Conservation (phyloP, 2,797 vertebrate species). For the Scolopax bukidnonensis region DNA sequence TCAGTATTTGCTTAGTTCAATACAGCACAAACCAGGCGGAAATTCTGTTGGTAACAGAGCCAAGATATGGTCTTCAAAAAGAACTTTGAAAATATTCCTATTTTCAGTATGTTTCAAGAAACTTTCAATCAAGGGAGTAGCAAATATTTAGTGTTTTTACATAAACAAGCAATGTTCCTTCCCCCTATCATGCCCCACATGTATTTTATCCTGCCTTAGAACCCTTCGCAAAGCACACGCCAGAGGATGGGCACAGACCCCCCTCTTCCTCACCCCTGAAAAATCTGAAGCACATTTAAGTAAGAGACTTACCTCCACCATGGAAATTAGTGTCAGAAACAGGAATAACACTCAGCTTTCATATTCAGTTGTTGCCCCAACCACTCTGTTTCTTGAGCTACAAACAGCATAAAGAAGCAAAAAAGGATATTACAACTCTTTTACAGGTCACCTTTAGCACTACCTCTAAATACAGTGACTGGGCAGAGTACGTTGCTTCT, state of each 20-base stretch:
- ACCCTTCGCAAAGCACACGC: constrained; percentile 53
- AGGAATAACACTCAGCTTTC: background rate
- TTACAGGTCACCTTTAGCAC: constrained; percentile 74
- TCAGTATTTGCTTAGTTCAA: background rate
- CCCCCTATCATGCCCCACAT: background rate
- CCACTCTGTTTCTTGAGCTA: background rate
- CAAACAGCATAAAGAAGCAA: constrained; percentile 45
- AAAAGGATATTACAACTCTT: background rate
- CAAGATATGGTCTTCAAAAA: background rate
- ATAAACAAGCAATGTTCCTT: background rate
- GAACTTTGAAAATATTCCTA: background rate
- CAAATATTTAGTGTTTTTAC: background rate
- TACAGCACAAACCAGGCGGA: background rate
- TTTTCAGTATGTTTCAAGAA: background rate
- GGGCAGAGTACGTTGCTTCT: constrained; percentile 67
- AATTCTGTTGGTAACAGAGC: background rate
- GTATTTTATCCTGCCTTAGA: background rate
- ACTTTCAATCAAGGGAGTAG: background rate
- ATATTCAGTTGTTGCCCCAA: background rate
- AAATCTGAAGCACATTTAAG: constrained; percentile 46
- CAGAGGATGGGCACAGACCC: background rate
- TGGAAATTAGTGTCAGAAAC: background rate
- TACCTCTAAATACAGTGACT: constrained; percentile 74
- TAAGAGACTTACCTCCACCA: background rate
- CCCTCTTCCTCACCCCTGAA: background rate